Conservation (phyloP, 2,113 vertebrate genomes). For the Pomatostomus ruficeps region DNA sequence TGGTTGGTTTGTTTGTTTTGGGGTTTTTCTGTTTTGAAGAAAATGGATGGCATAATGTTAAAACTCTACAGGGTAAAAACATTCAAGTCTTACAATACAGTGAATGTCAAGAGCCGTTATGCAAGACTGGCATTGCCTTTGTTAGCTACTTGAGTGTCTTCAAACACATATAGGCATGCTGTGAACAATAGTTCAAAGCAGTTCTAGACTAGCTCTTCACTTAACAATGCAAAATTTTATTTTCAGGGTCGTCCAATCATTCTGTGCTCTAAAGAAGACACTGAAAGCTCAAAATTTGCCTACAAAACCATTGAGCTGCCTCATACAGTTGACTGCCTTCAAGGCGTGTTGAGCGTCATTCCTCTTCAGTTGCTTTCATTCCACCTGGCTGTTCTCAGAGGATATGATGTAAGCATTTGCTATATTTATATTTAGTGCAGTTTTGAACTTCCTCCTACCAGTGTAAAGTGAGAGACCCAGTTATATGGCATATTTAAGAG, state of each 20-base stretch:
- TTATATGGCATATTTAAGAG: not conserved
- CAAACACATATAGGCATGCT: not conserved
- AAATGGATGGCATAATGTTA: not conserved
- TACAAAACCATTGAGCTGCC: constrained; percentile 91
- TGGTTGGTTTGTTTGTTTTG: not conserved
- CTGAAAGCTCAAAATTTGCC: constrained; percentile 81
- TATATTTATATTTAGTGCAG: not conserved
- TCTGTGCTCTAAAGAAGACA: constrained; percentile 87
- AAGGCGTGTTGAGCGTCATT: constrained; percentile 92
- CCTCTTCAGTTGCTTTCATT: constrained; percentile 93
- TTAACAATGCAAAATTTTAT: not conserved
- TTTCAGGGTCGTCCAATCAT: constrained; percentile 92
- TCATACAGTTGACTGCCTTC: constrained; percentile 91
- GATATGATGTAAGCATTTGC: constrained; percentile 85
- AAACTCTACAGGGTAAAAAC: not conserved
- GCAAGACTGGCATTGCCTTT: not conserved
- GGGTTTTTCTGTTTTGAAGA: not conserved
- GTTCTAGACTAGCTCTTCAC: not conserved
- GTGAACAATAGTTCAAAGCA: not conserved
- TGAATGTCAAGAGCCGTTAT: not conserved
- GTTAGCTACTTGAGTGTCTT: not conserved
- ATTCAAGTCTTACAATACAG: not conserved
- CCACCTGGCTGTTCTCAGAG: constrained; percentile 92
- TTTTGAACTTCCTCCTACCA: not conserved
- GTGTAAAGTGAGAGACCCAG: not conserved